Evolutionary conservation across 2,113 vertebrate species (phyloP), one percentile per base, ranked within the genome.

Genomic region (Papio anubis): DNA sequence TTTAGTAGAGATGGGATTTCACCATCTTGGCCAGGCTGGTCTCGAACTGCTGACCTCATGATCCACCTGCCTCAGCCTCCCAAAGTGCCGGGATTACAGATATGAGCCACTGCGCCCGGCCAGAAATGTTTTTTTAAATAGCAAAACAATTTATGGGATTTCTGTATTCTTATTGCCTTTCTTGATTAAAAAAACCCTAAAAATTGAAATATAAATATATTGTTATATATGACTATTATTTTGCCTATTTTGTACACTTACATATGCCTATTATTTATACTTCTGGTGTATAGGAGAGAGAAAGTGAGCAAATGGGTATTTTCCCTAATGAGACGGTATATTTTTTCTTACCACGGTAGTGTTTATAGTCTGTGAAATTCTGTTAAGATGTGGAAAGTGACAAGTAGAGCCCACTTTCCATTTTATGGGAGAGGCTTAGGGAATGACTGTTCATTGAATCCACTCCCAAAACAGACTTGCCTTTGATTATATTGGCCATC

Each of bases 361-460:
- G 38, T 91, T 93, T 96, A 85, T 38, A 8, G 50, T 96, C 75
- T 97, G 64, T 95, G 95, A 96, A 97, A 88, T 78, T 97, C 87
- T 45, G 50, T 92, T 92, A 83, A 76, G 73, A 97, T 90, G 48
- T 93, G 72, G 80, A 97, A 89, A 72, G 87, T 59, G 94, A 87
- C 16, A 96, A 40, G 32, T 55, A 70, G n/a, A 94, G 5, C 52
- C 16, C 13, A 23, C 1, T 82, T 96, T 98, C 75, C 30, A 94
- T 21, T 43, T 73, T 4, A 6, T 9, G 72, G 23, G 6, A 2
- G 64, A 32, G 76, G 30, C 18, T 94, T 0, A 11, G 83, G 48
- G 97, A 78, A 75, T 35, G 43, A 35, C 40, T 95, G 64, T 48
- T 90, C 93, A 72, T 78, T 86, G 82, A 78, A 96, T 20, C 6